These are phyloP conservation scores for Brachionus rubens DNA, from an alignment of 1,140 invertebrate genomes.

Conservation along the genomic window DNA sequence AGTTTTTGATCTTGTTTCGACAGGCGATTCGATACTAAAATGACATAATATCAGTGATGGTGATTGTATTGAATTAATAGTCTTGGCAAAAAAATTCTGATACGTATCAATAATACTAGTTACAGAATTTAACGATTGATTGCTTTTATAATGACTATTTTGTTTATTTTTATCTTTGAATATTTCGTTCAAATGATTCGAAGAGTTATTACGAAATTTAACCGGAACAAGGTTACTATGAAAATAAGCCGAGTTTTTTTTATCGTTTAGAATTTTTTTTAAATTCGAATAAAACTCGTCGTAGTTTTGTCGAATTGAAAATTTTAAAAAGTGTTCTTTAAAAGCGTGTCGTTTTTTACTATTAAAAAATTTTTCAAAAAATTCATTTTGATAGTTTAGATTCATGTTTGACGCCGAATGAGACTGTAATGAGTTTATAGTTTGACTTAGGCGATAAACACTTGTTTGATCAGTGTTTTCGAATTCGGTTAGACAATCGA, in stretches of 20 bases:
- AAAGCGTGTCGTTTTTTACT: neutral
- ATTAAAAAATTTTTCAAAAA: slow-evolving; percentile 40
- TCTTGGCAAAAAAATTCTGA: slow-evolving; percentile 1
- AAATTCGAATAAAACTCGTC: neutral
- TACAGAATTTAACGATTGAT: slow-evolving; percentile 12
- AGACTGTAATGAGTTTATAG: neutral
- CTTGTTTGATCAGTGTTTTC: neutral
- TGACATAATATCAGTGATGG: slow-evolving; percentile 11
- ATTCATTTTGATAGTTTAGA: slow-evolving; percentile 42
- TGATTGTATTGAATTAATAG: neutral
- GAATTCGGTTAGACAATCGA: slow-evolving; percentile 17
- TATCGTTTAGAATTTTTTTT: slow-evolving; percentile 33
- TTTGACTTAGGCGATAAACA: slow-evolving; percentile 12
- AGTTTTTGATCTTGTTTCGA: neutral
- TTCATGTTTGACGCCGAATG: neutral
- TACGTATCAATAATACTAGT: slow-evolving; percentile 18
- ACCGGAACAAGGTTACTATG: neutral
- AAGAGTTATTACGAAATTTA: neutral
- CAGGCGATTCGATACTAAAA: neutral
- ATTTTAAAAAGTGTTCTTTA: slow-evolving; percentile 39
- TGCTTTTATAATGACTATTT: slow-evolving; percentile 1
- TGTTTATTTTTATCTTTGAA: neutral
- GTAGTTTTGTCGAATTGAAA: neutral
- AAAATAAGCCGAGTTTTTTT: slow-evolving; percentile 9
- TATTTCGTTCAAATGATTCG: slow-evolving; percentile 1